Base-by-base conservation (phyloP, 2,113 vertebrate genomes). In the Embiotoca jacksoni region DNA sequence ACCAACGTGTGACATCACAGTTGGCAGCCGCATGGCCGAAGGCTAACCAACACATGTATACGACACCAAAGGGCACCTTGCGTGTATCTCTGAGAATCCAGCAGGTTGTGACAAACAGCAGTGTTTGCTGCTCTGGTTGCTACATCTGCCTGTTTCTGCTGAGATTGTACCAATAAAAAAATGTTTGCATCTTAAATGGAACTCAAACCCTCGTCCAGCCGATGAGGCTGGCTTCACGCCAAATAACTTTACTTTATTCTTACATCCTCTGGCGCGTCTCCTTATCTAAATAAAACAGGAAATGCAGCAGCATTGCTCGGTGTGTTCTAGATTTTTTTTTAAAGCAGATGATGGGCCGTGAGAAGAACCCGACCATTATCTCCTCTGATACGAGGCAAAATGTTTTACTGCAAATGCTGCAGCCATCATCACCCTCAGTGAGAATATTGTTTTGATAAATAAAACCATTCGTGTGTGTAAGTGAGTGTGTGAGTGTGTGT, bases 221-320 rank as follows among this genome's bases (percentile, higher is more conserved):
- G 23, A 23, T 23, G 23, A 23, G 23, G 23, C 23, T 23, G 23
- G 23, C 23, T 23, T 23, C 1, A 75, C 44, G 23, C 37, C 9
- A 57, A 37, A 44, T 23, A 67, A 36, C 32, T 30, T 68, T 4
- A 16, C 10, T 33, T 75, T 16, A 50, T 30, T 78, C 31, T 4
- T 2, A 3, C 30, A 10, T 44, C 64, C 23, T 50, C 53, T 41
- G 14, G 1, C 30, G 23, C 2, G 5, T 49, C 37, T 65, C 37
- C 89, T 79, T 83, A 81, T 87, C 84, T 76, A 70, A 46, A 23
- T 23, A 23, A 23, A 23, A 23, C 23, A 23, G 23, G 47, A 37
- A 53, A 62, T 3, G 68, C 59, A 75, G 37, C 55, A 8, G 81
- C 37, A 11, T 32, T 50, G 14, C 14, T 3, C 10, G 39, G 7